Conservation (phyloP, 2,888 invertebrate genomes). For the Amblyjoppa proteus region DNA sequence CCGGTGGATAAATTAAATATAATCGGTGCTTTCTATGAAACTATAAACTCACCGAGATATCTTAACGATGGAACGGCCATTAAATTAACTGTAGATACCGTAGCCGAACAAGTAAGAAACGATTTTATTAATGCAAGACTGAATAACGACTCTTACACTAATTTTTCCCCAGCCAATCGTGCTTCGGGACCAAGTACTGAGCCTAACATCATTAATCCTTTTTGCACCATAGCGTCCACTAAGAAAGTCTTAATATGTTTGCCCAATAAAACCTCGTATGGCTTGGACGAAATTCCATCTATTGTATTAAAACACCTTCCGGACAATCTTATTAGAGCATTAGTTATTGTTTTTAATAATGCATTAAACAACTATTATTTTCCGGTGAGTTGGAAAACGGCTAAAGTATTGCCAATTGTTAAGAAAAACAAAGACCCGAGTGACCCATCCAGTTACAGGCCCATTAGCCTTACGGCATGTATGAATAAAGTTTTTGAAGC, state of each 20-base stretch:
- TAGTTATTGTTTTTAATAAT: slow-evolving; percentile 53
- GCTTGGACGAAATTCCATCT: slow-evolving; percentile 35
- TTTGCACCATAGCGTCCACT: not conserved
- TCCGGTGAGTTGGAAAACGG: slow-evolving; percentile 46
- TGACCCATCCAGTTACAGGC: slow-evolving; percentile 11
- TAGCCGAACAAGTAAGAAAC: not conserved
- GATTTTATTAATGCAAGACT: no score
- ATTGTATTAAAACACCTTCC: slow-evolving; percentile 59
- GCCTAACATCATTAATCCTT: not conserved
- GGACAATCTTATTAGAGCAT: slow-evolving; percentile 27
- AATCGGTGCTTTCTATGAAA: slow-evolving; percentile 25
- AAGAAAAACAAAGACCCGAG: slow-evolving; percentile 64
- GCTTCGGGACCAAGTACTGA: no score
- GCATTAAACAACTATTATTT: slow-evolving; percentile 45
- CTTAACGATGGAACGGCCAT: not conserved
- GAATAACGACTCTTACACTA: no score
- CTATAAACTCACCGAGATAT: not conserved
- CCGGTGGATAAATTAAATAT: no score
- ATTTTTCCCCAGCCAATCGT: no score
- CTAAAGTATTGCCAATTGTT: no score
- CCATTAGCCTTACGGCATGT: not conserved
- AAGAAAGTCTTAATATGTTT: slow-evolving; percentile 2
- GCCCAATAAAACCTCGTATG: slow-evolving; percentile 62
- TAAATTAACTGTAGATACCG: not conserved
- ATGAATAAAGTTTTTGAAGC: not conserved